Base-by-base conservation (phyloP, 2,113 vertebrate species). In the Haliaeetus leucogaster region DNA sequence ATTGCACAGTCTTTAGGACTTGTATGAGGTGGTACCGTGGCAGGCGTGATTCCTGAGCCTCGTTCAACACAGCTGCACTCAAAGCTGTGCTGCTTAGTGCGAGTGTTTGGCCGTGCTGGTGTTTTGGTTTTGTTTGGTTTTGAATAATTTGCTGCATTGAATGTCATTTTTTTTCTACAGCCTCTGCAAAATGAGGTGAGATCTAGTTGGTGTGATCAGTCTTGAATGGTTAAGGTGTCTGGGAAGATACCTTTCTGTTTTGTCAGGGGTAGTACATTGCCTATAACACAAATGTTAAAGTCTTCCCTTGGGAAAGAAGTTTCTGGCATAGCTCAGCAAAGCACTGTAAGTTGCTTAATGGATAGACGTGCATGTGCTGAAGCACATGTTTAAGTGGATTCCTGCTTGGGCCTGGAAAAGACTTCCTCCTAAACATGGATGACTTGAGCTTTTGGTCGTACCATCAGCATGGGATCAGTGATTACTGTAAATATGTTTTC, bases 61-160 rank as follows among this genome's bases (percentile, higher is more conserved):
- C 38, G 25, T 34, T 66, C 45, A 4, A 1, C 15, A 4, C 0
- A 3, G 42, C 63, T 16, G n/a, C 36, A 1, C 56, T 43, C 67
- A 18, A 7, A 9, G 27, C 42, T 27, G 29, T 3, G 7, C 43
- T 61, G 30, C 47, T 30, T 13, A 14, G 19, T 0, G 1, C 0
- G 0, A 20, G n/a, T 1, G 3, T 48, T 47, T 70, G 48, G 47
- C 42, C 42, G 32, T 0, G 2, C 48, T n/a, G 30, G 8, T 36
- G 43, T 22, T 53, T 23, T 32, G 52, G 6, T 43, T 86, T 71
- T 1, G 1, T n/a, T 85, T 65, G 18, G 10, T 25, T 80, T 79
- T 55, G 27, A 53, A n/a, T 56, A 38, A 34, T 7, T 21, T 62
- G 21, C 48, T 90, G 43, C 52, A 10, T 7, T 72, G 34, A 40